Evolutionary conservation across 2,888 invertebrate species (phyloP).

Genomic region (Macaria liturata): DNA sequence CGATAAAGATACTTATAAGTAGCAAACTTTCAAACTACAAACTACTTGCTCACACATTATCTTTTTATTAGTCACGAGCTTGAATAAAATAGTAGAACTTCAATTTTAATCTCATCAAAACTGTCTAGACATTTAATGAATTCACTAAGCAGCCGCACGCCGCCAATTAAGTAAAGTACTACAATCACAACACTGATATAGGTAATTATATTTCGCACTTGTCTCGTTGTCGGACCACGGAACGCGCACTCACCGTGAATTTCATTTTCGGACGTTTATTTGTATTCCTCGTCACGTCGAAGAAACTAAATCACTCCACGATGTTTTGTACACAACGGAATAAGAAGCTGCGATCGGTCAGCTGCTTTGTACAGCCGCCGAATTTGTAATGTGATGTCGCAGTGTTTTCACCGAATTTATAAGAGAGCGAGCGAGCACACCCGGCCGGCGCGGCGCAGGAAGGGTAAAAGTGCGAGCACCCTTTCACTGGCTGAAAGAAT

Average conservation of each 20-base stretch:
- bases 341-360: constrained; percentile 61
- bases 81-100: constrained; percentile 1
- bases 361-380: constrained; percentile 75
- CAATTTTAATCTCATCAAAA: constrained; percentile 2
- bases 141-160: constrained; percentile 4
- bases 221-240: constrained; percentile 41
- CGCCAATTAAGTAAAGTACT: constrained; percentile 13
- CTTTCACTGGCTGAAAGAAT: constrained; percentile 82
- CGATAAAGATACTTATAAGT: no score
- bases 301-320: constrained; percentile 74
- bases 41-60: constrained; percentile 3
- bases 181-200: constrained; percentile 27
- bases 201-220: constrained; percentile 35
- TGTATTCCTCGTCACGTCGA: constrained; percentile 60
- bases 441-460: constrained; percentile 57
- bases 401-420: constrained; percentile 81
- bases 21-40: not conserved
- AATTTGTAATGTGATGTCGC: constrained; percentile 80
- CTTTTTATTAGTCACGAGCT: constrained; percentile 13
- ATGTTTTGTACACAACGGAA: constrained; percentile 56
- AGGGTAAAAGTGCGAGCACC: constrained; percentile 80
- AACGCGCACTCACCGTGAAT: constrained; percentile 79
- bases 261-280: constrained; percentile 76
- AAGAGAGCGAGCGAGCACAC: constrained; percentile 68
- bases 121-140: constrained; percentile 1